Conservation (phyloP, 2,888 invertebrate species). For the Notocelia uddmanniana region DNA sequence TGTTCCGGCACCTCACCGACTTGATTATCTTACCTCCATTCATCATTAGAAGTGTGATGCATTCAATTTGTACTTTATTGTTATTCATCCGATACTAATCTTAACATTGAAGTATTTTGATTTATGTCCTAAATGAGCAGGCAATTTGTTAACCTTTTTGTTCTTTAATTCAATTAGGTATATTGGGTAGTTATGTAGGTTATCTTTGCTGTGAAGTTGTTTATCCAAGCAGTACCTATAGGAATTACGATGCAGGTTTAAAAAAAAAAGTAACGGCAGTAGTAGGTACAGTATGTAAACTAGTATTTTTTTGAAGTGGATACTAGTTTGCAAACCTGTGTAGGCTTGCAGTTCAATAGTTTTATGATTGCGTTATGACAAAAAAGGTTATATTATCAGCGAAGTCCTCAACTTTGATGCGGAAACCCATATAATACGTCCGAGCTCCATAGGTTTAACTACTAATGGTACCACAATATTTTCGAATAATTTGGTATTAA, state of each 20-base stretch:
- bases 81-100: constrained; percentile 49
- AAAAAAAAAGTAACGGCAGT: too few relatives aligned
- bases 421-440: too few relatives aligned
- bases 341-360: too few relatives aligned
- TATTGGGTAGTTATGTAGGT: background rate
- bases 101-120: constrained; percentile 29
- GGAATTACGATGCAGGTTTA: too few relatives aligned
- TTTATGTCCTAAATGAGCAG: constrained; percentile 31
- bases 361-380: too few relatives aligned
- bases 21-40: constrained; percentile 61
- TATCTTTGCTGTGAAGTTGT: background rate
- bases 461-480: too few relatives aligned
- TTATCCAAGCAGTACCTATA: background rate
- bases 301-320: background rate
- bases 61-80: constrained; percentile 58
- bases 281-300: too few relatives aligned
- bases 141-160: constrained; percentile 34
- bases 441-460: too few relatives aligned
- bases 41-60: constrained; percentile 60
- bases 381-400: too few relatives aligned
- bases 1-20: constrained; percentile 53
- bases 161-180: constrained; percentile 34
- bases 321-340: too few relatives aligned
- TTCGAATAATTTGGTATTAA: too few relatives aligned
- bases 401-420: too few relatives aligned